phyloP scores from a whole-genome alignment of 2,888 invertebrate genomes.

The Pedicia rivosa region DNA sequence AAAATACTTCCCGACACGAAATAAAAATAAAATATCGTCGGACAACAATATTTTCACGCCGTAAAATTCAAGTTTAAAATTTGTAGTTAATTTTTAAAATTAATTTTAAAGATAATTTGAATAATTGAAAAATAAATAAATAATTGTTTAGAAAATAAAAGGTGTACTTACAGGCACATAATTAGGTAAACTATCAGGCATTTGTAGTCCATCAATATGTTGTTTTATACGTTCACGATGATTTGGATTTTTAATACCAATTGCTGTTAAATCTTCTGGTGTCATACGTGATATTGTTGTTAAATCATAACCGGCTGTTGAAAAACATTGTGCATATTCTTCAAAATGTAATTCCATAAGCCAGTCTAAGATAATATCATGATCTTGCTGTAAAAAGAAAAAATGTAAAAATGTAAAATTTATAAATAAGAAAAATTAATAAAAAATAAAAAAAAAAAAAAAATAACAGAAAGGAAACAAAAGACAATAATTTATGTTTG shows the following conservation, averaged over 20 bases:
- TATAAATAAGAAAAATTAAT: too few relatives aligned
- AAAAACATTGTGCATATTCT: conserved; percentile 85
- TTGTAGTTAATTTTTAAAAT: too few relatives aligned
- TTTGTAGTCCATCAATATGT: conserved; percentile 86
- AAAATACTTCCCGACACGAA: too few relatives aligned
- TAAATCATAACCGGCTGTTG: conserved; percentile 93
- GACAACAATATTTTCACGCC: too few relatives aligned
- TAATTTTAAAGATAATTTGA: neutral
- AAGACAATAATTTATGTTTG: too few relatives aligned
- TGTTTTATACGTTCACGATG: conserved; percentile 92
- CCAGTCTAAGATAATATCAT: conserved; percentile 91
- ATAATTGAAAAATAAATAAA: neutral
- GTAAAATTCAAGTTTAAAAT: too few relatives aligned
- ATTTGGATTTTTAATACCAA: conserved; percentile 91
- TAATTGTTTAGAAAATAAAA: neutral
- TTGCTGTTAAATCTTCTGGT: conserved; percentile 81
- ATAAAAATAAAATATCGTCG: too few relatives aligned
- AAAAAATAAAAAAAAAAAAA: neutral
- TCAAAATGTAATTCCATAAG: conserved; percentile 84
- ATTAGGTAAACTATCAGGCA: conserved; percentile 89
- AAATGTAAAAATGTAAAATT: neutral
- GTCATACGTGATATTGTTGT: conserved; percentile 98
- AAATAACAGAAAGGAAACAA: too few relatives aligned
- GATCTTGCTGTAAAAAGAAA: conserved; percentile 35
- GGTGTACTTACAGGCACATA: conserved; percentile 65